These are phyloP conservation scores for Zonotrichia albicollis DNA, from an alignment of 2,797 vertebrate species.

Conservation along the genomic window DNA sequence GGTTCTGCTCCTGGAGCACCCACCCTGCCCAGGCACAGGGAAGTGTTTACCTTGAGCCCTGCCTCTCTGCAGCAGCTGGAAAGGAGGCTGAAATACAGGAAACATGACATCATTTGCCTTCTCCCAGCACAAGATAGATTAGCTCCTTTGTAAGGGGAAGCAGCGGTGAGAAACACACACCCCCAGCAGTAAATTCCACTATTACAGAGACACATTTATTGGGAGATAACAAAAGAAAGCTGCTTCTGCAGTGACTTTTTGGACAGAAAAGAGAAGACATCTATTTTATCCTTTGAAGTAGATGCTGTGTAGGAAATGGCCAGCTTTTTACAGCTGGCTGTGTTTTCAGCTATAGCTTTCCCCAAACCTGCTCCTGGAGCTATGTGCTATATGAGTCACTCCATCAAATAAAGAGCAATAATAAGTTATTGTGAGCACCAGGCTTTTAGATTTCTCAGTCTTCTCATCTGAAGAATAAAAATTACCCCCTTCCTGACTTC, in stretches of 20 bases:
- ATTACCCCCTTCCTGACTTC: slow-evolving; percentile 57
- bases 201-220: slow-evolving; percentile 63
- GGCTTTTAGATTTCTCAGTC: slow-evolving; percentile 47
- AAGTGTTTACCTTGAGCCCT: neutral
- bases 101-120: slow-evolving; percentile 63
- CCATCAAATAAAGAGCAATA: slow-evolving; percentile 66
- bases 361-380: slow-evolving; percentile 47
- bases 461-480: slow-evolving; percentile 55
- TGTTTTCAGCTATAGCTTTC: slow-evolving; percentile 49
- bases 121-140: slow-evolving; percentile 50
- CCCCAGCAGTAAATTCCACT: slow-evolving; percentile 66
- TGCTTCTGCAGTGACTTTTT: slow-evolving; percentile 63
- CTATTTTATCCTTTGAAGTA: slow-evolving; percentile 65
- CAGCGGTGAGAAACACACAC: slow-evolving; percentile 55
- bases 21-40: rapidly evolving
- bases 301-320: slow-evolving; percentile 55
- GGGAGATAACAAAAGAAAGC: slow-evolving; percentile 66
- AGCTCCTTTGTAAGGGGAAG: slow-evolving; percentile 61
- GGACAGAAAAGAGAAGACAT: slow-evolving; percentile 56
- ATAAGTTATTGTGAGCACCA: slow-evolving; percentile 58
- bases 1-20: rapidly evolving
- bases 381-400: slow-evolving; percentile 59
- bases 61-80: slow-evolving; percentile 55
- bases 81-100: slow-evolving; percentile 49
- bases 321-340: slow-evolving; percentile 52